Base-by-base conservation (phyloP, 2,797 vertebrate species). In the Yasuhikotakia modesta region DNA sequence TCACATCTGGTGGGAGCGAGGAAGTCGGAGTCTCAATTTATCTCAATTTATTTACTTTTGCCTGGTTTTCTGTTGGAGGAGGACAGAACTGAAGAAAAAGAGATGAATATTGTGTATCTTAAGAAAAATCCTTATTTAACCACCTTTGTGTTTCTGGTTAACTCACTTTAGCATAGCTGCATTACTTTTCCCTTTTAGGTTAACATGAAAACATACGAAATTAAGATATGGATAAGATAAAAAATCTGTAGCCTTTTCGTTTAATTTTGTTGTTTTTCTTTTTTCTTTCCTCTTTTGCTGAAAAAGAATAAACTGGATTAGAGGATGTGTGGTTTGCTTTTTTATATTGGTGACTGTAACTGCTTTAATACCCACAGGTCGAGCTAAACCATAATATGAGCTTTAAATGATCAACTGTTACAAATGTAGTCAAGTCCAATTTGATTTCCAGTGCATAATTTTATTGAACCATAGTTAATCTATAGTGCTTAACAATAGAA, bases 261-360 rank as follows among this genome's bases (percentile, higher is more conserved):
- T 83, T 45, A 73, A 89, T 86, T 87, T 45, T 73, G 88, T 86
- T 87, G 86, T 80, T 84, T 88, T 81, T 83, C 88, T 88, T 80
- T 83, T 84, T 79, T 79, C 78, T 70, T 43, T 86, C 88, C 90
- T 89, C 81, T 90, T 91, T 92, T 89, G 89, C 77, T 88, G 85
- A 92, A 88, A 89, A 89, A 90, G 84, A 94, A 93, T 93, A 94
- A 94, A 93, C 90, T 91, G 90, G 89, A 92, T 91, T 92, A 92
- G 91, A 92, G 87, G 88, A 90, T 63, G 61, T 71, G 68, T 81
- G 69, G 76, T 61, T 68, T 81, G 50, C 50, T 87, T 70, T 85
- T 65, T 78, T 88, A 6, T 58, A 16, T 16, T 58, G 27, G 11
- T 57, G 53, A 58, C 0, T 30, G 24, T n/a, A 35, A 63, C n/a